phyloP scores from a whole-genome alignment of 2,888 invertebrate species.

The Sthenelais limicola region DNA sequence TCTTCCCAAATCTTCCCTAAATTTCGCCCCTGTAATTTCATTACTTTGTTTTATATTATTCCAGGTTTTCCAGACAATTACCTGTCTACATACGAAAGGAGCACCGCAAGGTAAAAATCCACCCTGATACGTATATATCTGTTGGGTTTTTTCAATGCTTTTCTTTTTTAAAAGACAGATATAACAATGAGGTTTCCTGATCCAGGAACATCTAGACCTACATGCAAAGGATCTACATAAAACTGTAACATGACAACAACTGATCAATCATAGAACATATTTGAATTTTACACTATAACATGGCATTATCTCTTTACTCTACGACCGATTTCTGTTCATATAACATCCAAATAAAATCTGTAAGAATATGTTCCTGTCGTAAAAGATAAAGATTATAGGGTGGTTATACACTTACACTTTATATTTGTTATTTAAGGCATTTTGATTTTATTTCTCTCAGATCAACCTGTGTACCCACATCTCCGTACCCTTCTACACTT shows the following conservation, averaged over 20 bases:
- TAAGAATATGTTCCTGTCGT: no score
- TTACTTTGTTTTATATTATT: slow-evolving; percentile 44
- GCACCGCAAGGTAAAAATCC: slow-evolving; percentile 37
- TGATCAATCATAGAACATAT: neutral
- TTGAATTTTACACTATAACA: neutral
- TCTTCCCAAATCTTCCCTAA: no score
- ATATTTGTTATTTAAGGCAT: slow-evolving; percentile 23
- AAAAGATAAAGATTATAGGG: no score
- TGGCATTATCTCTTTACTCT: no score
- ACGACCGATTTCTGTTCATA: no score
- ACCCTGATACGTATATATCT: neutral
- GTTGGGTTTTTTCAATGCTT: neutral
- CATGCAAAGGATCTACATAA: no score
- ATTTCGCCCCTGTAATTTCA: no score
- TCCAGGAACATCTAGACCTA: no score
- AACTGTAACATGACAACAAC: no score
- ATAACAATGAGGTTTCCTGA: neutral
- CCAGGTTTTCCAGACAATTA: slow-evolving; percentile 57
- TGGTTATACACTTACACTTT: neutral
- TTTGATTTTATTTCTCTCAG: slow-evolving; percentile 49
- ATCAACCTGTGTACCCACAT: slow-evolving; percentile 66
- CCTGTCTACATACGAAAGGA: slow-evolving; percentile 61
- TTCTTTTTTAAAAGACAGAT: neutral
- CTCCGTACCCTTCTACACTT: slow-evolving; percentile 82
- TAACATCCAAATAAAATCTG: no score